Evolutionary conservation across 2,113 vertebrate species (phyloP), one percentile per base, ranked within the genome.

Genomic region (Trichomycterus rosablanca): DNA sequence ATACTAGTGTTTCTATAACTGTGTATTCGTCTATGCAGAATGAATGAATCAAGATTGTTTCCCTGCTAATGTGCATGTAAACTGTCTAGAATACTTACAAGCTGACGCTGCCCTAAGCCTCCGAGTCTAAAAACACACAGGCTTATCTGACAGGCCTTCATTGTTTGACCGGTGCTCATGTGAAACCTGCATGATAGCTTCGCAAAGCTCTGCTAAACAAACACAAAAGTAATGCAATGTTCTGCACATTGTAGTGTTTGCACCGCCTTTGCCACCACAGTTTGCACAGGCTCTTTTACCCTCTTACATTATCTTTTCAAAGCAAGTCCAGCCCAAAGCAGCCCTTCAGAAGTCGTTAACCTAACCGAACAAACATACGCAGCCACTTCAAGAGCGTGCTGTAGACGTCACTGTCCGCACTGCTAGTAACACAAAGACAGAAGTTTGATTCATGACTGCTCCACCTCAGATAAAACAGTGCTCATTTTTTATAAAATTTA

Each of bases 271-370:
- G n/a, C n/a, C n/a, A n/a, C n/a, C n/a, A n/a, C n/a, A n/a, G n/a
- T n/a, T n/a, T n/a, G n/a, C n/a, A n/a, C n/a, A 42, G 59, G 61
- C 77, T 69, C 79, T 84, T 76, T 79, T 58, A 74, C 79, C 66
- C 66, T 71, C 71, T 75, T 72, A 73, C 45, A 23, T 52, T 32
- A 77, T 80, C 79, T 82, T 82, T 79, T 75, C 70, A 59, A 73
- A 16, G 58, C 60, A 64, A 65, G 60, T 71, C 71, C 48, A 44
- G 9, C 54, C n/a, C 7, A 50, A 34, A 52, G 6, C n/a, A 53
- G n/a, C 43, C 35, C 56, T 40, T 37, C 44, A 57, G 44, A 32
- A 46, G 4, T 59, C 35, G 18, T 60, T 59, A 56, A 6, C 53
- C 34, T 22, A 39, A 49, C 56, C 9, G 59, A 50, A 45, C 50